Conservation (phyloP, 2,888 invertebrate species). For the Polia nebulosa region DNA sequence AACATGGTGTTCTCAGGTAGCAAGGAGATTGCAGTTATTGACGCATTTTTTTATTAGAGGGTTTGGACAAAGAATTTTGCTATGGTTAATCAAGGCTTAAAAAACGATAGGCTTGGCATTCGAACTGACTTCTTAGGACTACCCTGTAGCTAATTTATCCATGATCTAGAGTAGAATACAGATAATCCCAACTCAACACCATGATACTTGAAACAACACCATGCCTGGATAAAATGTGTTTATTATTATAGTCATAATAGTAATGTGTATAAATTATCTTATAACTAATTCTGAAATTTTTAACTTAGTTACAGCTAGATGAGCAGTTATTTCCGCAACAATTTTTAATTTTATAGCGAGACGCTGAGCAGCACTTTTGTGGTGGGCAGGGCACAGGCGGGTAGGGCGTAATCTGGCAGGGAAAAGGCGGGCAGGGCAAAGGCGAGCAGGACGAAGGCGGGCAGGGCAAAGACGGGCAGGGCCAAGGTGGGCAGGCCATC, state of each 20-base stretch:
- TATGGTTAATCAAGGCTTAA: too few species aligned
- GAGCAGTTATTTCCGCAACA: conserved; percentile 69
- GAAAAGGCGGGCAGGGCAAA: conserved; percentile 60
- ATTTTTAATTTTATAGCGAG: conserved; percentile 52
- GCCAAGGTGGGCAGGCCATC: conserved; percentile 63
- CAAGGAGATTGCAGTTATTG: too few species aligned
- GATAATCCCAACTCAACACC: background rate
- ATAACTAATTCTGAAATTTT: conserved; percentile 24
- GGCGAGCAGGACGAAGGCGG: conserved; percentile 66
- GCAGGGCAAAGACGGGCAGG: conserved; percentile 63
- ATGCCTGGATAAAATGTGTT: conserved; percentile 38
- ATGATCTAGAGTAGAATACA: background rate
- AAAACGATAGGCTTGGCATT: too few species aligned
- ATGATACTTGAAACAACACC: conserved; percentile 38
- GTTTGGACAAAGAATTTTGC: too few species aligned
- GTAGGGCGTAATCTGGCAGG: conserved; percentile 69
- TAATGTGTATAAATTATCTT: conserved; percentile 27
- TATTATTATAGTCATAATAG: conserved; percentile 26
- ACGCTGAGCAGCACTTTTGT: conserved; percentile 47
- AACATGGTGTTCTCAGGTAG: too few species aligned
- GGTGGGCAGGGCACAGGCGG: conserved; percentile 48
- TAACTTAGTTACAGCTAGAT: conserved; percentile 59
- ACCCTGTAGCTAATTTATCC: too few species aligned
- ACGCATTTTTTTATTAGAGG: too few species aligned
- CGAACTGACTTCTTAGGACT: too few species aligned